phyloP scores from a whole-genome alignment of 2,888 invertebrate genomes.

The Lordiphosa andalusiaca region DNA sequence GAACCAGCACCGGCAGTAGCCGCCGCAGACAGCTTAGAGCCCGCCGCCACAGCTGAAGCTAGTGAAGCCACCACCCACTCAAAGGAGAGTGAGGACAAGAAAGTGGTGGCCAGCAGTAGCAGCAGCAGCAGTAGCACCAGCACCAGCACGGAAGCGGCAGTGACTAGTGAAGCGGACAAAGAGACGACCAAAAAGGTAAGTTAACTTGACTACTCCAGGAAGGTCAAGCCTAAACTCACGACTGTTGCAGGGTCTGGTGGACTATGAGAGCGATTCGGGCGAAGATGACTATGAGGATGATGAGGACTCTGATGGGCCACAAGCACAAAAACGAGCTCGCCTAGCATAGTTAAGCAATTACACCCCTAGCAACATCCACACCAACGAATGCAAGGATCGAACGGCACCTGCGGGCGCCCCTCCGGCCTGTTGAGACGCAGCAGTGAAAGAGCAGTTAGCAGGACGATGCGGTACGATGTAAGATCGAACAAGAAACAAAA shows the following conservation, averaged over 20 bases:
- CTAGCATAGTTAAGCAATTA: constrained; percentile 76
- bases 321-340: constrained; percentile 80
- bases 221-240: background rate
- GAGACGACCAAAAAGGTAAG: constrained; percentile 56
- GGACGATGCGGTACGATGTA: constrained; percentile 50
- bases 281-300: constrained; percentile 89
- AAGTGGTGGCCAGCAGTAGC: constrained; percentile 9
- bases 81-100: constrained; percentile 25
- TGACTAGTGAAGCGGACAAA: constrained; percentile 47
- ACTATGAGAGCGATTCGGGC: constrained; percentile 98
- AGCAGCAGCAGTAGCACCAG: background rate
- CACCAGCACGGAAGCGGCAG: constrained; percentile 12
- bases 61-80: constrained; percentile 41
- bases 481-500: constrained; percentile 60
- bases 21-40: constrained; percentile 29
- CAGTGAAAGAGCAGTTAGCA: constrained; percentile 34
- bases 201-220: background rate
- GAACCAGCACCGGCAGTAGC: constrained; percentile 29
- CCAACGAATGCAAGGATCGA: constrained; percentile 55
- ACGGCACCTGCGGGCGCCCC: constrained; percentile 16
- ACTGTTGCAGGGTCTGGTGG: constrained; percentile 89
- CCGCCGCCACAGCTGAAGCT: constrained; percentile 35
- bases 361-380: constrained; percentile 29
- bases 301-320: constrained; percentile 80
- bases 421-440: constrained; percentile 24